phyloP scores from a whole-genome alignment of 2,797 vertebrate species.

The Crenuchus spilurus region DNA sequence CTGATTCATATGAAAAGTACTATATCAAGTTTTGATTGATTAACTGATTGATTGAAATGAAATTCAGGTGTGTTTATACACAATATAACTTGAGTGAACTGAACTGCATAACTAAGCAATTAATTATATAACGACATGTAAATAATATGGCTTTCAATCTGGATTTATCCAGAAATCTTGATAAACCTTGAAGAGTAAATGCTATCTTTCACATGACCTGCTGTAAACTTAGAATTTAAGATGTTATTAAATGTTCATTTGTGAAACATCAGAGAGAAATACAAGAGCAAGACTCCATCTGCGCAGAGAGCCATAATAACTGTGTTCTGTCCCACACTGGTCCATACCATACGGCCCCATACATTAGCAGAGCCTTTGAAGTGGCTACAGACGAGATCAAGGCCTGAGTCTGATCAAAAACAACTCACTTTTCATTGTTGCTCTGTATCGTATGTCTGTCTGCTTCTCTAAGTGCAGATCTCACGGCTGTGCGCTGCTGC shows the following conservation, averaged over 20 bases:
- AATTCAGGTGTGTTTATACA: no score
- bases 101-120: no score
- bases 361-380: constrained; percentile 55
- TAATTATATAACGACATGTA: neutral
- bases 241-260: constrained; percentile 12
- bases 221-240: constrained; percentile 23
- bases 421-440: constrained; percentile 32
- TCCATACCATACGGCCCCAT: constrained; percentile 45
- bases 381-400: constrained; percentile 54
- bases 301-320: constrained; percentile 41
- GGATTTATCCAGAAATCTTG: no score
- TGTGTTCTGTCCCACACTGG: constrained; percentile 36
- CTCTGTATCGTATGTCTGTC: constrained; percentile 18
- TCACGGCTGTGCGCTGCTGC: constrained; percentile 17
- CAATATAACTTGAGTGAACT: no score
- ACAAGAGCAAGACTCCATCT: constrained; percentile 22
- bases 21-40: no score
- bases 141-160: no score
- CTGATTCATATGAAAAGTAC: no score
- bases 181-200: no score
- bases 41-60: no score
- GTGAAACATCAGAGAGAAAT: constrained; percentile 42
- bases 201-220: neutral
- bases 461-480: constrained; percentile 33
- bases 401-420: constrained; percentile 55